phyloP scores from a whole-genome alignment of 2,113 vertebrate genomes.

The Xerus inauris region DNA sequence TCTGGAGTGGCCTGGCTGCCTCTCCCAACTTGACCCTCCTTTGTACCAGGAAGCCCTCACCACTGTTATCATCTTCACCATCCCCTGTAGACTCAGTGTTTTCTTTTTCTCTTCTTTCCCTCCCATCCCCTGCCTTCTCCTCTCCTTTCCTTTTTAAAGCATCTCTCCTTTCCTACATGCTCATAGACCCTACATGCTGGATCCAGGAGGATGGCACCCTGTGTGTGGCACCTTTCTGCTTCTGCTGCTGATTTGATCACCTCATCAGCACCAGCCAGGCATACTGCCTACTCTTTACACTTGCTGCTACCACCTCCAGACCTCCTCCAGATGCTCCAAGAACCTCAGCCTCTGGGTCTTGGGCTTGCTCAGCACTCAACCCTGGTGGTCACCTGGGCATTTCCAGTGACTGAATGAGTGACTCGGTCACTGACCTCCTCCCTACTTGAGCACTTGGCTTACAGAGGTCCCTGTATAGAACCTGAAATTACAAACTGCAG shows the following conservation, averaged over 20 bases:
- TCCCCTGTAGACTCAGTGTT: neutral
- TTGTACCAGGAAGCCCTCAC: neutral
- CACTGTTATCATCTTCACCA: neutral
- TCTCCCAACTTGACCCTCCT: neutral
- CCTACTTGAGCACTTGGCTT: neutral
- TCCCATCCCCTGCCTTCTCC: too few relatives aligned
- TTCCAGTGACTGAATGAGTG: neutral
- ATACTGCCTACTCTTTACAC: neutral
- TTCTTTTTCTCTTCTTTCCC: neutral
- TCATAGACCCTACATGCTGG: too few relatives aligned
- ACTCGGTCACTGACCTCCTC: neutral
- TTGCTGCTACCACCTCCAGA: neutral
- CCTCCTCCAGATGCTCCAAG: neutral
- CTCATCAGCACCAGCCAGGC: neutral
- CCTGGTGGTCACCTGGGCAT: neutral
- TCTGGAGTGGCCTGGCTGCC: neutral
- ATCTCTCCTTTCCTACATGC: neutral
- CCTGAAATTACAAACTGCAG: neutral
- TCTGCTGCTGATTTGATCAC: neutral
- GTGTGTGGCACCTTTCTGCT: neutral
- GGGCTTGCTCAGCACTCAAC: neutral
- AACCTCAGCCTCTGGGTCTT: neutral
- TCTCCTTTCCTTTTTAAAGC: too few relatives aligned
- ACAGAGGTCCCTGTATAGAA: neutral
- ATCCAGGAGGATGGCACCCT: accelerated